Percentiles rank a stretch among this genome's conserved stretches.
Conservation (phyloP, 2,113 vertebrate species). For the Plectropomus leopardus region DNA sequence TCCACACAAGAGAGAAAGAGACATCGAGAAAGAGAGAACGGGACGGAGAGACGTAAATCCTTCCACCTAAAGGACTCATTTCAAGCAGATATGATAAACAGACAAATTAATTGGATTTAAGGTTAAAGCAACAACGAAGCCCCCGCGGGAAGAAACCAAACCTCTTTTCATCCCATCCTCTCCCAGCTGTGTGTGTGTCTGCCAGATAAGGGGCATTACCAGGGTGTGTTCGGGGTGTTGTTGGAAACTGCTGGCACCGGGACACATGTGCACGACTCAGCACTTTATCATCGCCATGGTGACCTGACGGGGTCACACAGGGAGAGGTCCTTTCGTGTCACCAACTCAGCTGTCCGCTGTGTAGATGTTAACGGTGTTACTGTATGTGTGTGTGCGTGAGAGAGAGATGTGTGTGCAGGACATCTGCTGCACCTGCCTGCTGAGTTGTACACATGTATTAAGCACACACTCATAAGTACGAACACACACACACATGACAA, state of each 20-base stretch:
- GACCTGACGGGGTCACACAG: slow-evolving; percentile 70
- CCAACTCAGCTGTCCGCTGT: slow-evolving; percentile 56
- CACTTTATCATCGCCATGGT: slow-evolving; percentile 71
- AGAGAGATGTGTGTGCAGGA: slow-evolving; percentile 34
- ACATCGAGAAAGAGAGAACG: not conserved
- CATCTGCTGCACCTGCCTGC: slow-evolving; percentile 74
- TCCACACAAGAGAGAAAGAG: slow-evolving; percentile 33
- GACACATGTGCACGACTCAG: slow-evolving; percentile 75
- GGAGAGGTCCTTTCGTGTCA: slow-evolving; percentile 61
- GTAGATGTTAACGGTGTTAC: slow-evolving; percentile 38
- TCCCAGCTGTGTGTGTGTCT: slow-evolving; percentile 76
- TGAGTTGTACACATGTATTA: slow-evolving; percentile 64
- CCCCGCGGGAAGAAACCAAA: slow-evolving; percentile 27
- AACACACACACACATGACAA: slow-evolving; percentile 28
- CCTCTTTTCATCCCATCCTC: slow-evolving; percentile 44
- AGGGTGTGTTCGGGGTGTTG: slow-evolving; percentile 78
- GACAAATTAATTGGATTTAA: slow-evolving; percentile 45
- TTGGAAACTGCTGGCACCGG: slow-evolving; percentile 75
- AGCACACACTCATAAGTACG: not conserved
- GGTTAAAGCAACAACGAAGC: slow-evolving; percentile 49
- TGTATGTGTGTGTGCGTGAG: slow-evolving; percentile 37
- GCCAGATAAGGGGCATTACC: slow-evolving; percentile 77
- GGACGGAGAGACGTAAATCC: slow-evolving; percentile 13
- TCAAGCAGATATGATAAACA: slow-evolving; percentile 19
- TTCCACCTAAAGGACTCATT: slow-evolving; percentile 32